Evolutionary conservation across 2,888 invertebrate genomes (phyloP).

Genomic region (Gortyna flavago): DNA sequence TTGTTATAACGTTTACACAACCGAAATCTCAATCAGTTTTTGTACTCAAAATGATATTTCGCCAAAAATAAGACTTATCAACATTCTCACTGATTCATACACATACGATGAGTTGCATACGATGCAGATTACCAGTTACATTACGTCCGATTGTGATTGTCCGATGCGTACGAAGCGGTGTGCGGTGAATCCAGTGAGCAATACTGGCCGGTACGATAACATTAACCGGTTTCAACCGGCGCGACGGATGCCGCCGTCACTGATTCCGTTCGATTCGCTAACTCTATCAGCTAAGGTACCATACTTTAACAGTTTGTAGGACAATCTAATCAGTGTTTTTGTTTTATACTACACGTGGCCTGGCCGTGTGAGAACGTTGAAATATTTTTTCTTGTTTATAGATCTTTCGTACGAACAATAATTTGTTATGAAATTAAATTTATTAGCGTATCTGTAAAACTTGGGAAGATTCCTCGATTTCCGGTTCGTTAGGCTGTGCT

Average conservation of each 20-base stretch:
- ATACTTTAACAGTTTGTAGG: constrained; percentile 42
- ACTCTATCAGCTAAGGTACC: constrained; percentile 52
- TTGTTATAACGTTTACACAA: neutral
- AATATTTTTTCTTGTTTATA: neutral
- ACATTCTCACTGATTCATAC: constrained; percentile 6
- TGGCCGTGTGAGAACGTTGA: constrained; percentile 21
- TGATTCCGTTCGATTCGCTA: constrained; percentile 56
- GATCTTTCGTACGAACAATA: neutral
- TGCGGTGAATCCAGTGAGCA: constrained; percentile 59
- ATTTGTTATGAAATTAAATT: neutral
- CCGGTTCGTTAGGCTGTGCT: neutral
- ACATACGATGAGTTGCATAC: neutral
- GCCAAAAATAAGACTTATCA: constrained; percentile 7
- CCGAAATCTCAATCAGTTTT: neutral
- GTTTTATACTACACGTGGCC: constrained; percentile 39
- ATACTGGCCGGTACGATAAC: constrained; percentile 66
- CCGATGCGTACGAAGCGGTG: constrained; percentile 41
- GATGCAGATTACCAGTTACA: constrained; percentile 24
- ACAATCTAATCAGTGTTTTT: constrained; percentile 44
- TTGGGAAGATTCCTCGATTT: neutral
- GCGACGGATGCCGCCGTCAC: constrained; percentile 65
- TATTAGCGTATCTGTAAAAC: neutral
- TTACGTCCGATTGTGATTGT: constrained; percentile 37
- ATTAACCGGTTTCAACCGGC: constrained; percentile 70
- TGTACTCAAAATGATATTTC: neutral